Evolutionary conservation across 2,888 invertebrate species (phyloP).

Genomic region (Bugula neritina): DNA sequence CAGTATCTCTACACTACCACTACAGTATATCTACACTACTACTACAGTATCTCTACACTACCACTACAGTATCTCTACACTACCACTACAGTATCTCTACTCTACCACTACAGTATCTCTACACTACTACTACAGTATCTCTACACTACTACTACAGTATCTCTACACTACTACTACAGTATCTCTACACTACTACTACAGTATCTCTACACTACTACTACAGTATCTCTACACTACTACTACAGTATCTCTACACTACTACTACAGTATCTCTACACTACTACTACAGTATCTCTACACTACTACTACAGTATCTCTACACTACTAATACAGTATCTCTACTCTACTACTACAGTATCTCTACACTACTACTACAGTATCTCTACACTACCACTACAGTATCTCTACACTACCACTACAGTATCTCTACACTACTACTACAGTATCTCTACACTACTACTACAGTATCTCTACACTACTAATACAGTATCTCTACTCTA

Average conservation of each 20-base stretch:
- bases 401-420: not conserved
- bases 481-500: no score
- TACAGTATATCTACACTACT: not conserved
- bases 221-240: constrained; percentile 22
- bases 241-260: constrained; percentile 28
- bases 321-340: constrained; percentile 28
- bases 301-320: no score
- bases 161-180: no score
- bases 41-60: no score
- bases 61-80: not conserved
- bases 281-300: no score
- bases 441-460: not conserved
- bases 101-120: not conserved
- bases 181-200: constrained; percentile 28
- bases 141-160: constrained; percentile 23
- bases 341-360: no score
- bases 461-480: not conserved
- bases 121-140: no score
- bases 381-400: not conserved
- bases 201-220: not conserved
- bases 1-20: not conserved
- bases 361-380: no score
- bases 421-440: not conserved
- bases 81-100: not conserved
- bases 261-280: constrained; percentile 4